phyloP scores from a whole-genome alignment of 2,888 invertebrate genomes.

The Aquatica leii region DNA sequence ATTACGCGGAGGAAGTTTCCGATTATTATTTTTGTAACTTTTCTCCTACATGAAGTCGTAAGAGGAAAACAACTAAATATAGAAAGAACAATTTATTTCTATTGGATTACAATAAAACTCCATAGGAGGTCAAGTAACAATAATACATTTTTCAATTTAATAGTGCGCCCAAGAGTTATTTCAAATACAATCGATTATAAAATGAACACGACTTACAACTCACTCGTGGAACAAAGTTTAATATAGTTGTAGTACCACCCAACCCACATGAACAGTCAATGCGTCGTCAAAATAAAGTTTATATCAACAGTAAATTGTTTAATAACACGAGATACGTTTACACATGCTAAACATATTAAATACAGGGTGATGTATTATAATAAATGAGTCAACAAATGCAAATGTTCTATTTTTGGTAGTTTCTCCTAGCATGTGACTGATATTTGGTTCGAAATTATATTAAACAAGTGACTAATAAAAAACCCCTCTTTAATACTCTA shows the following conservation, averaged over 20 bases:
- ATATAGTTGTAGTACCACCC: slow-evolving; percentile 12
- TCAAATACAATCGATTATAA: no score
- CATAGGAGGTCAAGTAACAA: slow-evolving; percentile 6
- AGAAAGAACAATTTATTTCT: slow-evolving; percentile 1
- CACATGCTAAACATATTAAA: slow-evolving; percentile 24
- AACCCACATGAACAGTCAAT: slow-evolving; percentile 17
- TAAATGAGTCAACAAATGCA: slow-evolving; percentile 23
- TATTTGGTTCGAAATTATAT: slow-evolving; percentile 15
- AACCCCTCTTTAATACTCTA: slow-evolving; percentile 17
- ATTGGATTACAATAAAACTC: slow-evolving; percentile 14
- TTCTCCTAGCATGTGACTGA: slow-evolving; percentile 14
- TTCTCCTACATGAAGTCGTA: no score
- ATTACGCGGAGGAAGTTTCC: slow-evolving; percentile 1
- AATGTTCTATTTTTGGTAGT: slow-evolving; percentile 15
- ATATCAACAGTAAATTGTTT: slow-evolving; percentile 18
- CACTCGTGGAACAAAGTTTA: no score
- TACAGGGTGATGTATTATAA: slow-evolving; percentile 24
- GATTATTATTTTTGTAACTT: neutral
- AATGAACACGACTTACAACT: no score
- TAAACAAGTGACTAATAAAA: slow-evolving; percentile 35
- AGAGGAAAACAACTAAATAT: neutral
- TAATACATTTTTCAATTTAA: slow-evolving; percentile 6
- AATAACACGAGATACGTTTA: slow-evolving; percentile 9
- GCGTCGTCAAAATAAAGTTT: slow-evolving; percentile 17
- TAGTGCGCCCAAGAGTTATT: slow-evolving; percentile 12